These are phyloP conservation scores for Lingula anatina DNA, from an alignment of 2,888 invertebrate genomes.

Conservation along the genomic window DNA sequence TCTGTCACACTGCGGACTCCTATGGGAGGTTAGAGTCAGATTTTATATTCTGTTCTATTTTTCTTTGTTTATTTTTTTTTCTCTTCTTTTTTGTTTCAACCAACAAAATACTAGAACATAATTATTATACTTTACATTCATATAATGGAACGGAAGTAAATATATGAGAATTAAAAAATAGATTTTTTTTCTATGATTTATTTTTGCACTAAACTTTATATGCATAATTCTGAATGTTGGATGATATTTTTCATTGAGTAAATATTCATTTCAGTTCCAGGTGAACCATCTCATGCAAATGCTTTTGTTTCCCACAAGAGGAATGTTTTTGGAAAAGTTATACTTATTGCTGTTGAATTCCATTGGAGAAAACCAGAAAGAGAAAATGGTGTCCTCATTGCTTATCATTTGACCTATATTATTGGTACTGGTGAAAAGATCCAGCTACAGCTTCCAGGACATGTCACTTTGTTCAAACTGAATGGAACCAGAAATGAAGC, in stretches of 20 bases:
- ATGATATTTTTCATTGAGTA: too few relatives aligned
- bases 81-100: too few relatives aligned
- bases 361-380: slow-evolving; percentile 76
- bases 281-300: slow-evolving; percentile 68
- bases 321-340: slow-evolving; percentile 22
- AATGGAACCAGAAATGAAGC: slow-evolving; percentile 23
- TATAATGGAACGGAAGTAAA: too few relatives aligned
- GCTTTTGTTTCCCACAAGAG: slow-evolving; percentile 64
- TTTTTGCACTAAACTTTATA: too few relatives aligned
- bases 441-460: slow-evolving; percentile 23
- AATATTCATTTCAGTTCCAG: slow-evolving; percentile 60
- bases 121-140: too few relatives aligned
- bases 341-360: slow-evolving; percentile 59
- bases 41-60: too few relatives aligned
- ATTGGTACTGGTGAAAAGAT: slow-evolving; percentile 19
- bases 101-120: too few relatives aligned
- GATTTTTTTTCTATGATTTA: not conserved
- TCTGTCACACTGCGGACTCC: slow-evolving; percentile 68
- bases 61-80: too few relatives aligned
- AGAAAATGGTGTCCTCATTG: slow-evolving; percentile 69
- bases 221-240: too few relatives aligned
- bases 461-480: slow-evolving; percentile 27
- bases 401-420: slow-evolving; percentile 65
- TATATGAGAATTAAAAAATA: too few relatives aligned
- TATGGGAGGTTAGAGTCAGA: slow-evolving; percentile 62